Evolutionary conservation across 2,113 vertebrate genomes (phyloP).

Genomic region (Asarcornis scutulata): DNA sequence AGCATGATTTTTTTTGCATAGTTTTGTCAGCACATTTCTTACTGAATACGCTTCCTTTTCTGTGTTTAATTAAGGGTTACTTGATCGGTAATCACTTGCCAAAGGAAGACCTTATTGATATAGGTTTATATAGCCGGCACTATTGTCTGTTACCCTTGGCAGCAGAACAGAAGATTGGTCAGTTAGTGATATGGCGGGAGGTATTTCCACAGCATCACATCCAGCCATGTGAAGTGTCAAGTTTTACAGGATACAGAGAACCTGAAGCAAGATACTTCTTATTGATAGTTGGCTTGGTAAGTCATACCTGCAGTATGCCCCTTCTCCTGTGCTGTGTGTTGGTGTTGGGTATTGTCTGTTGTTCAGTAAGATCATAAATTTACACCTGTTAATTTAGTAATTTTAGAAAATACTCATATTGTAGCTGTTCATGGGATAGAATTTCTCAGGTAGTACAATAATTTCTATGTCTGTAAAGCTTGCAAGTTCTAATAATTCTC

Average conservation of each 20-base stretch:
- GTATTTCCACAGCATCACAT: constrained; percentile 85
- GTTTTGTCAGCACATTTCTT: background rate
- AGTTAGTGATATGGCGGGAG: constrained; percentile 94
- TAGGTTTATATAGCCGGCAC: constrained; percentile 90
- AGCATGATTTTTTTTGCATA: background rate
- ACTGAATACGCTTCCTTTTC: constrained; percentile 2
- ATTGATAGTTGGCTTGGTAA: constrained; percentile 93
- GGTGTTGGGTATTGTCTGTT: background rate
- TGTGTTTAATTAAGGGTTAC: constrained; percentile 84
- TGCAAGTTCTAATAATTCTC: background rate
- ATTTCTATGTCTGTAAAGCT: background rate
- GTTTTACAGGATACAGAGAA: constrained; percentile 74
- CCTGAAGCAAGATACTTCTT: constrained; percentile 89
- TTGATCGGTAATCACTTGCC: constrained; percentile 92
- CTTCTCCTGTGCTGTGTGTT: background rate
- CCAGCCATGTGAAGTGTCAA: constrained; percentile 23
- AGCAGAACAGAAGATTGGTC: constrained; percentile 85
- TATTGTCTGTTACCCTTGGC: constrained; percentile 88
- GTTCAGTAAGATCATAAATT: background rate
- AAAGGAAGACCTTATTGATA: constrained; percentile 89
- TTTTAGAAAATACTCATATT: background rate
- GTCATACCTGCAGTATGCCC: background rate
- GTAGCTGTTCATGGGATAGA: background rate
- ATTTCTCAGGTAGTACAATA: background rate
- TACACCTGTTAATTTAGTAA: background rate